Base-by-base conservation (phyloP, 2,888 invertebrate genomes). In the Aelia acuminata region DNA sequence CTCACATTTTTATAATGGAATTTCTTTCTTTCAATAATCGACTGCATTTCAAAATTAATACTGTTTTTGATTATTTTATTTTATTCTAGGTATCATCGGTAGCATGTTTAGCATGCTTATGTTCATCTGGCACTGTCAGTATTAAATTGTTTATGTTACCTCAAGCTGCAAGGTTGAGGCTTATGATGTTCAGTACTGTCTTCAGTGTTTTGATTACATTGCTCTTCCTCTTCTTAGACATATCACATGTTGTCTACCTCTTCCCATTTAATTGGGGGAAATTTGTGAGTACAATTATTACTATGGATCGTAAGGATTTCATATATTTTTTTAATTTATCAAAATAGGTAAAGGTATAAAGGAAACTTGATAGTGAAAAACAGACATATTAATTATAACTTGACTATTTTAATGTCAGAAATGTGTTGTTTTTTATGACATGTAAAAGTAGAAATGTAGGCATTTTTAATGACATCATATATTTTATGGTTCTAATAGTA, bases 221-320 rank as follows among this genome's bases (percentile, higher is more conserved):
- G 92, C 93, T 95, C 91, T 94, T 96, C 93, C 94, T 96, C 92
- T 96, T 96, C 94, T 95, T 96, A 92, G 96, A 96, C 94, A 95
- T 96, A 93, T 96, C 96, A 91, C 95, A 96, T 92, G 94, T 96
- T 92, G 94, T 95, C 92, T 95, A 96, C 93, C 94, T 96, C 93
- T 96, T 96, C 93, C 96, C 96, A 91, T 95, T 96, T 92, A 95
- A 96, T 92, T 96, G 96, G 96, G 94, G 95, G 91, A 95, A 95
- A 94, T 93, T 96, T 94, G 96, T 96, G 93, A 94, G 95, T 93
- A 85, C 11, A 63, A 63, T 63, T 18, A 63, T 63, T 31, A 63
- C 4, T 63, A 18, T 63, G 15, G 18, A 35, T 63, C 31, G 31
- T 31, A 57, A 31, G 31, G 4, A 63, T 15, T 10, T 63, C 26